Conservation (phyloP, 2,113 vertebrate species). For the Todiramphus saurophagus region DNA sequence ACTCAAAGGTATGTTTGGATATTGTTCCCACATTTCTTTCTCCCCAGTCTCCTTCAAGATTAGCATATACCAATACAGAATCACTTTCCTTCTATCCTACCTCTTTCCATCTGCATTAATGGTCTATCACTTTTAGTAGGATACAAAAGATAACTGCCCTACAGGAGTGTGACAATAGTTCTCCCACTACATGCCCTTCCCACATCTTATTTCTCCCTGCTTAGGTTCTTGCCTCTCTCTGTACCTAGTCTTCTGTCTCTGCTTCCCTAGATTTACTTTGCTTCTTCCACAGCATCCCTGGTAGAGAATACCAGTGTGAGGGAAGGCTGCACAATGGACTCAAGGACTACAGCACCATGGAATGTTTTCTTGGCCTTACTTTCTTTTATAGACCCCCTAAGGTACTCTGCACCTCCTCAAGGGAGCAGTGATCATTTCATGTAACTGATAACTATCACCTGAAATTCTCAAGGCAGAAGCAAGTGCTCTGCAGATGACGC, state of each 20-base stretch:
- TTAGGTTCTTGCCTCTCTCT: neutral
- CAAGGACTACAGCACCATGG: neutral
- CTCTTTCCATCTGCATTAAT: neutral
- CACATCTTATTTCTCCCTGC: neutral
- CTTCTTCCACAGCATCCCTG: neutral
- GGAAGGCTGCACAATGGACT: neutral
- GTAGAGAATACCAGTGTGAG: neutral
- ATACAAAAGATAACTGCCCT: neutral
- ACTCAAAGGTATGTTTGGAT: neutral
- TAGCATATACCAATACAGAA: neutral
- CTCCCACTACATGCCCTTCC: neutral
- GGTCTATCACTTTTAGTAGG: neutral
- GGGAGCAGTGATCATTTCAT: neutral
- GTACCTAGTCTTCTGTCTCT: neutral
- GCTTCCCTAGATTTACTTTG: neutral
- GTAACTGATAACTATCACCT: neutral
- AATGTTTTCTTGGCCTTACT: neutral
- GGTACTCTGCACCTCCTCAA: neutral
- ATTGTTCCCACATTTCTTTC: neutral
- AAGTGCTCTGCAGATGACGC: neutral
- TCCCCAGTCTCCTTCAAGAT: neutral
- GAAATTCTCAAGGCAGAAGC: neutral
- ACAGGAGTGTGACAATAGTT: neutral
- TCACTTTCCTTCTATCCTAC: neutral
- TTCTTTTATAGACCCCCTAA: neutral